Evolutionary conservation across 2,113 vertebrate genomes (phyloP).

Genomic region (Scolopax mira): DNA sequence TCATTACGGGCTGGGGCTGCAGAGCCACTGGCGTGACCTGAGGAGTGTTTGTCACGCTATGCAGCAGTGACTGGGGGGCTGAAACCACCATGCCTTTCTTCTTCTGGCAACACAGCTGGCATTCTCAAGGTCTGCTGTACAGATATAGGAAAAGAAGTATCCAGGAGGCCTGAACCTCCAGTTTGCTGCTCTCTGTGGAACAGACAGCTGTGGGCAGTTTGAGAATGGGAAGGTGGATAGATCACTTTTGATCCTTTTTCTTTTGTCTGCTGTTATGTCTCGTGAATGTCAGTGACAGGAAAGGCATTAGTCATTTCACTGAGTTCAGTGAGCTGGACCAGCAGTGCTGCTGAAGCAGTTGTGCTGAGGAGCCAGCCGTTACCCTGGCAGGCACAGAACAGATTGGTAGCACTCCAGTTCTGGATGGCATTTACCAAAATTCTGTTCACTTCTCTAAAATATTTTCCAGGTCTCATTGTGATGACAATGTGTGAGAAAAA

Average conservation of each 20-base stretch:
- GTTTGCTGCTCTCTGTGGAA: accelerated
- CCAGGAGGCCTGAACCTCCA: accelerated
- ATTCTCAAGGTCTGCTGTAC: background rate
- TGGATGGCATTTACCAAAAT: background rate
- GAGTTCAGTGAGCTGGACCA: background rate
- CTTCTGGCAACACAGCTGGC: background rate
- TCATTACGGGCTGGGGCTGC: accelerated
- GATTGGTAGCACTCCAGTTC: background rate
- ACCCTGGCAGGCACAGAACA: background rate
- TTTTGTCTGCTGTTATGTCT: background rate
- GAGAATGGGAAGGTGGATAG: background rate
- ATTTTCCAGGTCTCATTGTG: background rate
- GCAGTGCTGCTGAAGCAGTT: background rate
- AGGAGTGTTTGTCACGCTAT: background rate
- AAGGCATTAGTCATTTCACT: background rate
- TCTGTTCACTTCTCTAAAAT: background rate
- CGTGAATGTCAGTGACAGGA: background rate
- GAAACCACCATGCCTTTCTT: accelerated
- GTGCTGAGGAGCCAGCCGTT: background rate
- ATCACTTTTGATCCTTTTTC: background rate
- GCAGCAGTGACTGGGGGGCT: too few relatives aligned
- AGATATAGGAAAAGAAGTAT: accelerated
- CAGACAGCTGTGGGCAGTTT: background rate
- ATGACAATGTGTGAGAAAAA: background rate
- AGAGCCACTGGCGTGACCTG: accelerated